Evolutionary conservation across 2,113 vertebrate species (phyloP).

Genomic region (Catharus bicknelli): DNA sequence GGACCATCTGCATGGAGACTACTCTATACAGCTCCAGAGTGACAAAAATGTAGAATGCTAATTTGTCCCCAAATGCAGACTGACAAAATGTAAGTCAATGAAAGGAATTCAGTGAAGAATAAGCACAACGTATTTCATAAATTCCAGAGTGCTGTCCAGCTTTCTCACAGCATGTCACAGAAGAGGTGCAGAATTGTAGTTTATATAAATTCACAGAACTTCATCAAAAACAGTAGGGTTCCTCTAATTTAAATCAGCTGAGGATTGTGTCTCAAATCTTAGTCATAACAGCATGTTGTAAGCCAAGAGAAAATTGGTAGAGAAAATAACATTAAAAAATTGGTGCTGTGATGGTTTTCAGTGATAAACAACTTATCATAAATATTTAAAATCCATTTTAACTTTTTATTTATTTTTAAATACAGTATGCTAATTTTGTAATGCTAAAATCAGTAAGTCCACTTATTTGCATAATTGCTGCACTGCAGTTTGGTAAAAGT

Average conservation of each 20-base stretch:
- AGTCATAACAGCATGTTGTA: neutral
- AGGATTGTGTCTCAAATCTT: neutral
- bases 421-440: slow-evolving; percentile 29
- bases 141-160: neutral
- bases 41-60: neutral
- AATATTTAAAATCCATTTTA: slow-evolving; percentile 64
- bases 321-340: slow-evolving; percentile 6
- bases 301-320: slow-evolving; percentile 5
- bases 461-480: slow-evolving; percentile 55
- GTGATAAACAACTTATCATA: slow-evolving; percentile 45
- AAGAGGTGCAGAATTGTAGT: neutral
- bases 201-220: neutral
- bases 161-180: neutral
- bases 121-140: neutral
- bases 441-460: neutral
- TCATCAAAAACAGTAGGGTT: neutral
- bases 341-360: slow-evolving; percentile 18
- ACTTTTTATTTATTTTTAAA: slow-evolving; percentile 55
- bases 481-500: slow-evolving; percentile 14
- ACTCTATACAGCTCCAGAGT: neutral
- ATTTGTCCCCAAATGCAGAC: neutral
- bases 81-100: neutral
- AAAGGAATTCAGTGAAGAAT: neutral
- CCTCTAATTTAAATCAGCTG: neutral
- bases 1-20: neutral